Base-by-base conservation (phyloP, 2,797 vertebrate genomes). In the Phylloscopus collybita region DNA sequence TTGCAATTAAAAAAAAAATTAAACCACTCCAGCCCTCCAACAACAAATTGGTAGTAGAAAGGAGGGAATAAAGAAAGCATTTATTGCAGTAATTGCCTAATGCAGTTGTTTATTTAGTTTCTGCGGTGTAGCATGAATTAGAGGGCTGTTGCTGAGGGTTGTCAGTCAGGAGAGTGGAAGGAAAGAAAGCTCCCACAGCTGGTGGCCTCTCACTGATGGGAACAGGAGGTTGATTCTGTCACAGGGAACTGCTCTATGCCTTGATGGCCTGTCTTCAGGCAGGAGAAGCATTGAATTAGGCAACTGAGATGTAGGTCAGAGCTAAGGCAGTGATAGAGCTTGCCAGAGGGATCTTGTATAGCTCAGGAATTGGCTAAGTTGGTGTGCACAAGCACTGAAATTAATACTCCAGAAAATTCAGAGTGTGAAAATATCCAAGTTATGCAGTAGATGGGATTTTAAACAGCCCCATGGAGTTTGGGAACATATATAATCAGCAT, bases 51-150 rank as follows among this genome's bases (percentile, higher is more conserved):
- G 22, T 57, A 57, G 50, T 70, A 90, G 74, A 86, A 92, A 75
- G 25, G 38, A 76, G 34, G 27, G 80, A 90, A 90, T 61, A 93
- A 93, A 91, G 54, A 45, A 87, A 78, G 79, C 69, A 69, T 85
- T 95, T 94, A 93, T 70, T 88, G 59, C 38, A 36, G 53, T 90
- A 90, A 95, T 94, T 94, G 92, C 83, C n/a, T 90, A 84, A 90
- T 85, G 70, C 57, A 67, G 83, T 92, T 95, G 90, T 94, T 97
- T 94, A 44, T 79, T 94, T 79, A 60, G 90, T 73, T 96, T 89
- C 90, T 90, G 76, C 0, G 0, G 87, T 59, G 88, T 71, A 78
- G 49, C 4, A 11, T 80, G 93, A 93, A 79, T 75, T 89, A 86
- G 34, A 76, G 84, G 79, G 70, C 65, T 82, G 44, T 44, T 81